Evolutionary conservation across 2,888 invertebrate species (phyloP).

Genomic region (Malthinus seriepunctatus): DNA sequence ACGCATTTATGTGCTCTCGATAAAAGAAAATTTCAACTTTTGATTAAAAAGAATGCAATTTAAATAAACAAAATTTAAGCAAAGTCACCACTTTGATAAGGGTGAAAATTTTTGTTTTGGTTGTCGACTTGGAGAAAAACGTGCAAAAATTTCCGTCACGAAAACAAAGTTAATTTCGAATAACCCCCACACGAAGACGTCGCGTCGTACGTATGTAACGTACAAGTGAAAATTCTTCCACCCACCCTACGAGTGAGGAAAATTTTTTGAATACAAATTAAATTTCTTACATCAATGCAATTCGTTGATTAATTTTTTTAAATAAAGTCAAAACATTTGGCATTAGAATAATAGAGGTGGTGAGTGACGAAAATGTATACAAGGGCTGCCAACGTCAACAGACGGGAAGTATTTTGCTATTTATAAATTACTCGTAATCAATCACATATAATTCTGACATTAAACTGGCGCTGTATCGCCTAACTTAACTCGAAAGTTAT

Average conservation of each 20-base stretch:
- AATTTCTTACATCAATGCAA: not conserved
- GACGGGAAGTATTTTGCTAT: conserved; percentile 56
- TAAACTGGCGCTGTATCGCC: conserved; percentile 22
- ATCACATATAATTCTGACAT: conserved; percentile 44
- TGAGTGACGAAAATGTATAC: conserved; percentile 48
- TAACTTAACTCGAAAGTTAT: conserved; percentile 22
- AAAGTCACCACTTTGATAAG: not conserved
- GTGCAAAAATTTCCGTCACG: not conserved
- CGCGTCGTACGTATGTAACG: too few species aligned
- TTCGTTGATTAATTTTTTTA: conserved; percentile 34
- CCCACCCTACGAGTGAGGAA: too few species aligned
- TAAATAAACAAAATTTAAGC: too few species aligned
- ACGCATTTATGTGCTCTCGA: conserved; percentile 18
- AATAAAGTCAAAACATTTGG: conserved; percentile 42
- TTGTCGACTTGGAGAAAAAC: conserved; percentile 4
- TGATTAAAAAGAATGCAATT: too few species aligned
- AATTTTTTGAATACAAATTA: not conserved
- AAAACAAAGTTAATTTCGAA: not conserved
- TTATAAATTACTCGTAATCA: conserved; percentile 57
- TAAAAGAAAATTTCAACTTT: too few species aligned
- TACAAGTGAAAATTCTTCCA: too few species aligned
- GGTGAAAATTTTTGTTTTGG: not conserved
- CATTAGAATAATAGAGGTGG: conserved; percentile 45
- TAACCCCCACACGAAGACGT: too few species aligned
- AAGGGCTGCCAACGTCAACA: conserved; percentile 54